Percentiles rank a stretch among this genome's conserved stretches.
phyloP scores from a whole-genome alignment of 2,888 invertebrate genomes.

The Apodemia mormo region DNA sequence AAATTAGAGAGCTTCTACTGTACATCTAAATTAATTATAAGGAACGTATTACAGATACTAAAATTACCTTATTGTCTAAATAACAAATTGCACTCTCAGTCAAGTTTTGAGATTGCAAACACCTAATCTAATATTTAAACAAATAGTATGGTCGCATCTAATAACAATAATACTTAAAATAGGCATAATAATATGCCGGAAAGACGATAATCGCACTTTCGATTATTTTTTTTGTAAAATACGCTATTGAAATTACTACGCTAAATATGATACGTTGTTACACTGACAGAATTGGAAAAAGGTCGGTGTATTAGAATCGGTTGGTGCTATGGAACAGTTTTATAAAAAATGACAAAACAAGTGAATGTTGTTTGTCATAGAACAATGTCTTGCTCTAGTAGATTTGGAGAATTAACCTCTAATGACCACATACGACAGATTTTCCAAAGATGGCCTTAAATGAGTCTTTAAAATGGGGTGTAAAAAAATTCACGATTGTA shows the following conservation, averaged over 20 bases:
- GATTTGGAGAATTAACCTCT: no score
- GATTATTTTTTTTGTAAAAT: not conserved
- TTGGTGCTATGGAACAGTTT: no score
- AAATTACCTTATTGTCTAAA: not conserved
- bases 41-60: not conserved
- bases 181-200: not conserved
- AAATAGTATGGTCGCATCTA: not conserved
- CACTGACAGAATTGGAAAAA: no score
- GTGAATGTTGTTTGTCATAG: no score
- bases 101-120: not conserved
- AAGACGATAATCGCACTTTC: not conserved
- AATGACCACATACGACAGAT: no score
- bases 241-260: not conserved
- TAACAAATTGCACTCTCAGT: not conserved
- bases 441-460: no score
- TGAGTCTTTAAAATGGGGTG: no score
- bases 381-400: no score
- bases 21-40: not conserved
- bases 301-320: no score
- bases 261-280: no score
- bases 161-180: not conserved
- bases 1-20: not conserved
- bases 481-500: no score
- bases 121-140: not conserved
- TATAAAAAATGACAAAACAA: no score